phyloP scores from a whole-genome alignment of 1,140 invertebrate species.

The Panagrolaimus sp. region DNA sequence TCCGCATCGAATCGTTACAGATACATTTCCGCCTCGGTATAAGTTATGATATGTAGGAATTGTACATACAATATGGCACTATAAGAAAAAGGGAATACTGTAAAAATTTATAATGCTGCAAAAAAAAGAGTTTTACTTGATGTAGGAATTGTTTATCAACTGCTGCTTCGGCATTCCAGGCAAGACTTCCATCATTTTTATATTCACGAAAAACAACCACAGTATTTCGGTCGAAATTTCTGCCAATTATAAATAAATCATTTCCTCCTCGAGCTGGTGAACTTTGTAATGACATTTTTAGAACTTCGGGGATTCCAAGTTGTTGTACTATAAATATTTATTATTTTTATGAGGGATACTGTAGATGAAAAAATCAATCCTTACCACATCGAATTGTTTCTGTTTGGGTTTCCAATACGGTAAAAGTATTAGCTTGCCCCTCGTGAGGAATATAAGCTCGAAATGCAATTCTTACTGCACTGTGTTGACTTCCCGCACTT shows the following conservation, averaged over 20 bases:
- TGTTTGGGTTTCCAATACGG: constrained; percentile 79
- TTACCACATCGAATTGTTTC: constrained; percentile 90
- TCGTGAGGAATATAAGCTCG: constrained; percentile 74
- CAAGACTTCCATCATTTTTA: constrained; percentile 38
- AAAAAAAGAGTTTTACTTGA: constrained; percentile 46
- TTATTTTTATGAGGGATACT: background rate
- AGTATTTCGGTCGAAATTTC: constrained; percentile 92
- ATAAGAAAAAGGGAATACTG: constrained; percentile 52
- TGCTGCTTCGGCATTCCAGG: constrained; percentile 60
- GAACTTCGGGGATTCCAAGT: constrained; percentile 86
- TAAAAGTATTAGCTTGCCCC: constrained; percentile 62
- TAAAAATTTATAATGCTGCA: too few relatives aligned
- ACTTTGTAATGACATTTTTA: constrained; percentile 77
- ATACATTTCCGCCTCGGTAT: constrained; percentile 67
- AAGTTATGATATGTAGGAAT: constrained; percentile 73
- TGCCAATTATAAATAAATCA: constrained; percentile 86
- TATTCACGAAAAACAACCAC: constrained; percentile 74
- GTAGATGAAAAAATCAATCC: constrained; percentile 62
- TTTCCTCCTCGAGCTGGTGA: constrained; percentile 72
- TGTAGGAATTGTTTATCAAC: constrained; percentile 62
- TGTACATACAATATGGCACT: constrained; percentile 87
- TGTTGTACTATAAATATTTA: constrained; percentile 78
- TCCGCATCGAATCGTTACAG: constrained; percentile 71
- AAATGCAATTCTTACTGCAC: constrained; percentile 82
- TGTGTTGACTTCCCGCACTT: constrained; percentile 66